phyloP scores from a whole-genome alignment of 2,888 invertebrate species.

The Drosophila ustulata region DNA sequence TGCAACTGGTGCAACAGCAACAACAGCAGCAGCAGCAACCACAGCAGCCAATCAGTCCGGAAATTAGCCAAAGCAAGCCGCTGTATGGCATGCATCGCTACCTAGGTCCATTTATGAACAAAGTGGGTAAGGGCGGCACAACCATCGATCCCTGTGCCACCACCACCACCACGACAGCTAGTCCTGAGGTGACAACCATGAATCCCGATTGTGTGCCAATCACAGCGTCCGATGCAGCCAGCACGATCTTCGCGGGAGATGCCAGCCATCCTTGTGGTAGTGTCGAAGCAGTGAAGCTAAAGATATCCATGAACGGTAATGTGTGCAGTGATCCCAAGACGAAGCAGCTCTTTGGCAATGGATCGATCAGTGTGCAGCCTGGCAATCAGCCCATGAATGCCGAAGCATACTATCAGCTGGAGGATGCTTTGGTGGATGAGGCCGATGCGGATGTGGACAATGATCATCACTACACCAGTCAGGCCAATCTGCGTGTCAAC shows the following conservation, averaged over 20 bases:
- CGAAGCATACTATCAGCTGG: constrained; percentile 10
- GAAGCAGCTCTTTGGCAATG: constrained; percentile 74
- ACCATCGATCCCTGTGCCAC: constrained; percentile 30
- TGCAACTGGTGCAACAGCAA: constrained; percentile 16
- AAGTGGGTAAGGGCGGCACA: constrained; percentile 29
- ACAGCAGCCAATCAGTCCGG: constrained; percentile 6
- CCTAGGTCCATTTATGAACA: constrained; percentile 47
- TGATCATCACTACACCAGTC: constrained; percentile 42
- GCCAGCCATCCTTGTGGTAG: constrained; percentile 11
- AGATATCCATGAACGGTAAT: constrained; percentile 81
- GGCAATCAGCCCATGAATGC: constrained; percentile 9
- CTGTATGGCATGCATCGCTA: constrained; percentile 45
- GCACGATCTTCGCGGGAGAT: background rate
- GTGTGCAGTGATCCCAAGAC: constrained; percentile 71
- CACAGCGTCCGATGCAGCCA: background rate
- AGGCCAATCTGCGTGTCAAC: constrained; percentile 4
- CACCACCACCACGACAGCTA: background rate
- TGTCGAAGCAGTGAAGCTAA: constrained; percentile 70
- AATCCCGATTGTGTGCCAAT: constrained; percentile 66
- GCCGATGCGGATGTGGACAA: background rate
- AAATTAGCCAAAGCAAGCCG: background rate
- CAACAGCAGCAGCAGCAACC: constrained; percentile 11
- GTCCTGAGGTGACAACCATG: constrained; percentile 34
- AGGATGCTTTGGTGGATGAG: constrained; percentile 15
- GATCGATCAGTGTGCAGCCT: constrained; percentile 70